A percentile compares a stretch with the other conserved stretches of the same genome.
phyloP scores from a whole-genome alignment of 2,113 vertebrate species.

The Zootoca vivipara region DNA sequence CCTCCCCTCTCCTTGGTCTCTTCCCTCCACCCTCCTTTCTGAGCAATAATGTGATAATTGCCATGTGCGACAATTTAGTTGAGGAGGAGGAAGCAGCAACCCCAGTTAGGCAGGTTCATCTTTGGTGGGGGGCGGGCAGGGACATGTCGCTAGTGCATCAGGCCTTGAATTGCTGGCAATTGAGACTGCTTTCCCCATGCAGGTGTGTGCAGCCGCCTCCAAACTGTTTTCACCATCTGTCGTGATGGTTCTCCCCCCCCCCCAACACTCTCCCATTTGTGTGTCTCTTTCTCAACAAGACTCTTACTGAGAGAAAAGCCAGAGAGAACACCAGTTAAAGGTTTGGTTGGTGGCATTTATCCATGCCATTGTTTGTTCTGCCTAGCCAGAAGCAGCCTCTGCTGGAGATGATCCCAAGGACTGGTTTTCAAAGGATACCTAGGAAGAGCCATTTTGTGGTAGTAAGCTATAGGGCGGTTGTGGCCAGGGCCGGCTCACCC shows the following conservation, averaged over 20 bases:
- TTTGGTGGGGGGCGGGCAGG: neutral
- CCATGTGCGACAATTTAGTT: conserved; percentile 60
- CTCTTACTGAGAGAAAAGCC: neutral
- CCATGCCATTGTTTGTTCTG: neutral
- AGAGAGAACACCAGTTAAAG: neutral
- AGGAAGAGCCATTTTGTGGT: neutral
- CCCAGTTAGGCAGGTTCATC: conserved; percentile 49
- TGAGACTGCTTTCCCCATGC: conserved; percentile 37
- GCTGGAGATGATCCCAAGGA: neutral
- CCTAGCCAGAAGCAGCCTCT: too few relatives aligned
- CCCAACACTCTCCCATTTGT: neutral
- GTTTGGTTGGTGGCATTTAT: neutral
- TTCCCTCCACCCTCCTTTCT: conserved; percentile 17
- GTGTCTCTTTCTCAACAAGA: conserved; percentile 23
- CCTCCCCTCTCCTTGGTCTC: conserved; percentile 1
- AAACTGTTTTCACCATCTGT: conserved; percentile 51
- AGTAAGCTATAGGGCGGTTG: neutral
- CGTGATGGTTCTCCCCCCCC: conserved; percentile 20
- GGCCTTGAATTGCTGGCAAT: conserved; percentile 17
- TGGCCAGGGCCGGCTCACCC: too few relatives aligned
- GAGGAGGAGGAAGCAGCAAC: conserved; percentile 43
- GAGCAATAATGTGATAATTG: conserved; percentile 70
- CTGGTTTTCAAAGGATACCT: neutral
- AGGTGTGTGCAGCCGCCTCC: conserved; percentile 55
- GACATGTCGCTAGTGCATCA: conserved; percentile 21